Conservation (phyloP, 1,140 invertebrate species). For the Antheraea pernyi region DNA sequence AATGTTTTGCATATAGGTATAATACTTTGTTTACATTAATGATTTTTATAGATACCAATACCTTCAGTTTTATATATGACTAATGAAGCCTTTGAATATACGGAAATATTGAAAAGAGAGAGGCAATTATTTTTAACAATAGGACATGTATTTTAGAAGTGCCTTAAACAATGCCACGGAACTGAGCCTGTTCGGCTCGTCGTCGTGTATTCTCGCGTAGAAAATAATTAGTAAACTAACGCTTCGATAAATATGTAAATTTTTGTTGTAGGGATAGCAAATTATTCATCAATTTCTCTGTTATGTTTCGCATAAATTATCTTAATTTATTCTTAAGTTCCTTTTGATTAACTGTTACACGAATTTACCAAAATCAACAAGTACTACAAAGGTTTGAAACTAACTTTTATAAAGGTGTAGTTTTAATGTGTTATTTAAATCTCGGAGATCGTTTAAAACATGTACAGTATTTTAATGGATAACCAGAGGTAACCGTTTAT, state of each 20-base stretch:
- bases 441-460: too few relatives aligned
- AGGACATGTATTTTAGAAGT: background rate
- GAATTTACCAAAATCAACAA: constrained; percentile 38
- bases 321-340: constrained; percentile 53
- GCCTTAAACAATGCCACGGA: background rate
- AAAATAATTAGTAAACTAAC: constrained; percentile 51
- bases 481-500: too few relatives aligned
- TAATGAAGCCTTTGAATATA: background rate
- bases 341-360: constrained; percentile 42
- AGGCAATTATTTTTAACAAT: background rate
- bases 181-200: background rate
- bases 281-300: constrained; percentile 60
- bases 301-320: constrained; percentile 54
- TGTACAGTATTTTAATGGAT: too few relatives aligned
- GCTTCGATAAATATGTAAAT: constrained; percentile 65
- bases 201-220: constrained; percentile 25
- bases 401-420: too few relatives aligned
- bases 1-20: too few relatives aligned
- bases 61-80: background rate
- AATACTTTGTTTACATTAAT: too few relatives aligned
- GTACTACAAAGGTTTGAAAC: constrained; percentile 38
- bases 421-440: too few relatives aligned
- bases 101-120: background rate
- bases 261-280: constrained; percentile 49
- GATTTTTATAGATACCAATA: too few relatives aligned